These are phyloP conservation scores for Stictocephala bisonia DNA, from an alignment of 2,888 invertebrate species.

Conservation along the genomic window DNA sequence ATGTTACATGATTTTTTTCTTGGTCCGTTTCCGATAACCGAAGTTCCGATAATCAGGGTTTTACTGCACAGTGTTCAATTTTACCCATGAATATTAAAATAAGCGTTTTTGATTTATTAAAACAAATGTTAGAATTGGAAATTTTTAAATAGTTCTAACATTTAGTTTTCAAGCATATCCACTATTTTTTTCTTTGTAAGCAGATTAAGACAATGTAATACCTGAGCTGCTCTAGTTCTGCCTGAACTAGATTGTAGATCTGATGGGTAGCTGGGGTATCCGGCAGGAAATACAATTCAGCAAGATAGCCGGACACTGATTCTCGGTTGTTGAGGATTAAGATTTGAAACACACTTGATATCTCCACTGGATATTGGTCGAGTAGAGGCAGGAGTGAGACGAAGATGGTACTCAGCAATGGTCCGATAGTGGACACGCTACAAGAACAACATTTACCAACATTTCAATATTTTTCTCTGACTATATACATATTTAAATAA, in stretches of 20 bases:
- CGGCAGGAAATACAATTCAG: slow-evolving; percentile 85
- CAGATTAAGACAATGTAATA: background rate
- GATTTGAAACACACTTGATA: slow-evolving; percentile 82
- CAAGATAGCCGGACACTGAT: slow-evolving; percentile 74
- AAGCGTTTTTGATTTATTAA: no score
- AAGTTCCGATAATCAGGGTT: no score
- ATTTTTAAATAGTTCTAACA: no score
- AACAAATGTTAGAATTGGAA: no score
- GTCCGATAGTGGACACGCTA: slow-evolving; percentile 77
- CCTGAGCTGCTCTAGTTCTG: slow-evolving; percentile 36
- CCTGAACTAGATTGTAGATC: slow-evolving; percentile 36
- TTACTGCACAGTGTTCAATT: no score
- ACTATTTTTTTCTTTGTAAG: no score
- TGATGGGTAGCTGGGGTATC: slow-evolving; percentile 63
- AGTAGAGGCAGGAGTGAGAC: slow-evolving; percentile 83
- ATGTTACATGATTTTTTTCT: no score
- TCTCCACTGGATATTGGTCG: slow-evolving; percentile 74
- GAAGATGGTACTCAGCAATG: slow-evolving; percentile 84
- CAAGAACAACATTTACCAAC: slow-evolving; percentile 68
- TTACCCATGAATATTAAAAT: no score
- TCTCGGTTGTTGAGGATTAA: slow-evolving; percentile 79
- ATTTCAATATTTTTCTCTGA: no score
- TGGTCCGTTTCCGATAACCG: no score
- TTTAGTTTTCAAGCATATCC: no score
- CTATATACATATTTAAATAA: no score